Base-by-base conservation (phyloP, 2,113 vertebrate species). In the Symphodus melops region DNA sequence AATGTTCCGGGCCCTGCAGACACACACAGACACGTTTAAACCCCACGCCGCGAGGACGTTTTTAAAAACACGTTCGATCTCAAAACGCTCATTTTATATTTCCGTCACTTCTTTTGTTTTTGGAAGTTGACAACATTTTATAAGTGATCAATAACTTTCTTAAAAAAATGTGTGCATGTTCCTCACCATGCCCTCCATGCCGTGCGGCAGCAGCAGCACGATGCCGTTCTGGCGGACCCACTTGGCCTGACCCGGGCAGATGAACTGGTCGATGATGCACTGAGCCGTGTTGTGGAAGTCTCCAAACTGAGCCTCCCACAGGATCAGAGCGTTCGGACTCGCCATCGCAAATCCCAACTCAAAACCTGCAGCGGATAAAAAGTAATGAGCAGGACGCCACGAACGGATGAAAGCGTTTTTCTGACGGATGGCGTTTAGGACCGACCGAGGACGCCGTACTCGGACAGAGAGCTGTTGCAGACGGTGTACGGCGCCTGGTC, bases 401-500 rank as follows among this genome's bases (percentile, higher is more conserved):
- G n/a, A n/a, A n/a, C n/a, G n/a, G n/a, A n/a, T n/a, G n/a, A n/a
- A n/a, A n/a, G n/a, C n/a, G n/a, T n/a, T n/a, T n/a, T n/a, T n/a
- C n/a, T n/a, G n/a, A n/a, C n/a, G n/a, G n/a, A n/a, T n/a, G n/a
- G n/a, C n/a, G n/a, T n/a, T n/a, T n/a, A n/a, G n/a, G 37, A 90
- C 93, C 82, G 2, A 94, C 94, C 94, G 4, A 99, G 93, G 44
- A 98, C 97, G 0, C 97, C 98, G 0, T 99, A 99, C 88, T 99
- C 98, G 0, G 97, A 99, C 79, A 99, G 93, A 0, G 96, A 98
- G 92, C 97, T 98, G 93, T 99, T 99, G 91, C 97, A 99, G 68
- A 99, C 98, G 0, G 98, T 99, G 89, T 99, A 99, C 0, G 97
- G 97, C 10, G 98, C 98, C 93, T 99, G 98, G 91, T 96, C 96